These are phyloP conservation scores for Monomorium pharaonis DNA, from an alignment of 1,140 invertebrate species.

Conservation along the genomic window DNA sequence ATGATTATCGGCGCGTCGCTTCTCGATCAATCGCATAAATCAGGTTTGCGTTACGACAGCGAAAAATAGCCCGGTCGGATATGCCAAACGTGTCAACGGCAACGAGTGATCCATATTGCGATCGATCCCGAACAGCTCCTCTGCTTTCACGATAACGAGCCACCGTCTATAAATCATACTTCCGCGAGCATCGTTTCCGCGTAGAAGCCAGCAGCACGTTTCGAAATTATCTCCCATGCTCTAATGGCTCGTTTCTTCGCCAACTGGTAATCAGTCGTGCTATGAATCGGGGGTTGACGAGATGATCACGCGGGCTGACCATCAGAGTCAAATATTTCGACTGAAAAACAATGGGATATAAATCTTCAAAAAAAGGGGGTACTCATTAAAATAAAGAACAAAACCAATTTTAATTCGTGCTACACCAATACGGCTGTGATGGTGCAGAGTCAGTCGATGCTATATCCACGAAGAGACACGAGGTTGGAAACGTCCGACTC, in stretches of 20 bases:
- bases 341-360: not conserved
- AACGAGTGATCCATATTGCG: constrained; percentile 55
- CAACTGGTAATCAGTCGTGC: constrained; percentile 16
- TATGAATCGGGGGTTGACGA: constrained; percentile 14
- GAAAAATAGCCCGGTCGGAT: constrained; percentile 67
- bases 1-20: constrained; percentile 42
- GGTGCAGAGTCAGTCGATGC: not conserved
- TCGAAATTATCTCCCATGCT: constrained; percentile 71
- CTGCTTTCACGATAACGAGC: constrained; percentile 83
- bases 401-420: not conserved
- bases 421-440: not conserved
- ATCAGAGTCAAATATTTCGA: not conserved
- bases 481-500: constrained; percentile 64
- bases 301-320: not conserved
- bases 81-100: constrained; percentile 66
- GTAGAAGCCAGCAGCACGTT: constrained; percentile 60
- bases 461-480: constrained; percentile 15
- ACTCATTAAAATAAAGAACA: not conserved
- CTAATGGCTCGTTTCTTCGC: constrained; percentile 63
- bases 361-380: not conserved
- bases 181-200: constrained; percentile 74
- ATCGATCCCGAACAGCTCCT: constrained; percentile 64
- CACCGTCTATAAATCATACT: constrained; percentile 82
- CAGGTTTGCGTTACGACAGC: constrained; percentile 51
- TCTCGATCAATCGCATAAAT: constrained; percentile 55